These are phyloP conservation scores for Orycteropus afer DNA, from an alignment of 2,113 vertebrate species.

Conservation along the genomic window DNA sequence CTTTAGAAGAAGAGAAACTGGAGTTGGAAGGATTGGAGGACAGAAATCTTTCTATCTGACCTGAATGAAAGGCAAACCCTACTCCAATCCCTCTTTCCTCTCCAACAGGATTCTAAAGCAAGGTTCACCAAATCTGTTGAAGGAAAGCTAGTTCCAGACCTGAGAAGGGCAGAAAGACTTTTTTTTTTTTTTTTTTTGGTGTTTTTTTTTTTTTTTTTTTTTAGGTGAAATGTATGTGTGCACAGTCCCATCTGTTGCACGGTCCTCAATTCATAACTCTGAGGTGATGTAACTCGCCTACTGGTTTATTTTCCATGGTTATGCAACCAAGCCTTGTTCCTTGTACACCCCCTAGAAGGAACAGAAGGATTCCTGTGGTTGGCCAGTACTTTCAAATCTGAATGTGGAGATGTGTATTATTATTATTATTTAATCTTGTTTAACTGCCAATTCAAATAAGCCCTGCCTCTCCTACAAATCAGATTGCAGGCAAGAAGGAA, in stretches of 20 bases:
- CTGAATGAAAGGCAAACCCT: not conserved
- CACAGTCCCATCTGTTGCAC: not conserved
- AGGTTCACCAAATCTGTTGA: not conserved
- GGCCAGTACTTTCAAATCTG: conserved; percentile 56
- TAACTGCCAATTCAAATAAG: conserved; percentile 64
- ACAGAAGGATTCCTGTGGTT: conserved; percentile 44
- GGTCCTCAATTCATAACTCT: conserved; percentile 59
- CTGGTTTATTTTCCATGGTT: conserved; percentile 72
- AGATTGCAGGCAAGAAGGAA: not conserved
- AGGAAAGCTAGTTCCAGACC: conserved; percentile 4
- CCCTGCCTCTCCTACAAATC: conserved; percentile 12
- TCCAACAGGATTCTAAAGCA: not conserved
- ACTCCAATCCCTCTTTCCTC: not conserved
- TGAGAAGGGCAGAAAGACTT: not conserved
- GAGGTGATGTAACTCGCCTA: conserved; percentile 69
- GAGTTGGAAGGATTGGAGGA: not conserved
- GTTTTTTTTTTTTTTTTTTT: not conserved
- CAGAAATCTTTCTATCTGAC: not conserved
- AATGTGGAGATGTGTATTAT: not conserved
- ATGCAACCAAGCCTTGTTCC: conserved; percentile 61
- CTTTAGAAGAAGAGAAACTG: not conserved
- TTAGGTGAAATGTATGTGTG: not conserved
- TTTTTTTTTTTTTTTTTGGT: not conserved
- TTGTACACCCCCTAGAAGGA: not conserved
- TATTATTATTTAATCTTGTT: conserved; percentile 10